Evolutionary conservation across 1,140 invertebrate genomes (phyloP), one percentile per base, ranked within the genome.

Genomic region (Wiebesia pumilae): DNA sequence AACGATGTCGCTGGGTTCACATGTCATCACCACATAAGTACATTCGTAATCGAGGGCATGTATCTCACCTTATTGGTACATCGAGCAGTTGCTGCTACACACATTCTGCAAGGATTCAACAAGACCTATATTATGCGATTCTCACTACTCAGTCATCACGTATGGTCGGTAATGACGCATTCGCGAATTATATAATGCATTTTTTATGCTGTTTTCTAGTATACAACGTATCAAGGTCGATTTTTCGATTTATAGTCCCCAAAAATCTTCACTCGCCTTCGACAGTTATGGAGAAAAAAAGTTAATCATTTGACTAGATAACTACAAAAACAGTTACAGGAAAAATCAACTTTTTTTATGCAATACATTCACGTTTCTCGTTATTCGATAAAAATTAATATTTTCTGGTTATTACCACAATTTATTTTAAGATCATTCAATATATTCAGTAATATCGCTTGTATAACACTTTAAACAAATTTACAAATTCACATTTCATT

Each of bases 1-100:
- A 54, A 54, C 3, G 51, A 75, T 24, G 24, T 43, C 16, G 35
- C 4, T 75, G 77, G 43, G 77, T 30, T 24, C 19, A 10, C 30
- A 65, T 54, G 71, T 38, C 35, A 62, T 21, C 40, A 73, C 88
- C 88, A 87, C 85, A 86, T 87, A 89, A 87, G 85, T 85, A 84
- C 62, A 80, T 67, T 71, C 69, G 85, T 87, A 90, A 85, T 91
- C 87, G 89, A 89, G 92, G 88, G 89, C 90, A 92, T 86, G 89
- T 90, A 90, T 91, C 89, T 91, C 89, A 83, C 92, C 91, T 92
- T 93, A 91, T 92, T 91, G 89, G 91, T 88, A 86, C 87, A 89
- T 88, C 85, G 88, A 54, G 30, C 27, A 0, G 12, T 77, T 77
- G 4, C 14, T 54, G 27, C 38, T 65, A 27, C 47, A 43, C 51